Evolutionary conservation across 2,797 vertebrate species (phyloP).

Genomic region (Centroberyx gerrardi): DNA sequence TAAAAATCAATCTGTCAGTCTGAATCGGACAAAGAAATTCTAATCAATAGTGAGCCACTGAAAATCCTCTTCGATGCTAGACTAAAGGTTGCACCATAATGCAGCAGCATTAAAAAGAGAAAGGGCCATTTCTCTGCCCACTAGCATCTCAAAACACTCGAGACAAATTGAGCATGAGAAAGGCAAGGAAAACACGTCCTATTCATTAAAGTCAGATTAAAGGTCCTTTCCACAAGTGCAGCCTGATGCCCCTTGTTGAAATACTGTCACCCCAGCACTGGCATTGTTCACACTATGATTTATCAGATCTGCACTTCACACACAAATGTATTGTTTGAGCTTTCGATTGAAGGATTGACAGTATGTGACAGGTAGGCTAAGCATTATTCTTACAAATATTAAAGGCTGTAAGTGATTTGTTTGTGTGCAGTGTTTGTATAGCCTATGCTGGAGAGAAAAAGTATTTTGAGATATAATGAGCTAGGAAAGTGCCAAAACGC

Average conservation of each 20-base stretch:
- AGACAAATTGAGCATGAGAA: slow-evolving; percentile 36
- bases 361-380: background rate
- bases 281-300: slow-evolving; percentile 13
- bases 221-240: background rate
- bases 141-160: slow-evolving; percentile 30
- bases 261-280: background rate
- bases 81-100: slow-evolving; percentile 42
- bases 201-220: slow-evolving; percentile 31
- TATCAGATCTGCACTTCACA: background rate
- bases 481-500: too few species aligned
- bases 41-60: slow-evolving; percentile 44
- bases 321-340: background rate
- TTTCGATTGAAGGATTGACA: background rate
- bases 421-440: too few species aligned
- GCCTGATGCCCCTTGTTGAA: slow-evolving; percentile 13
- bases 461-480: too few species aligned
- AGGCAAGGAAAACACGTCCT: slow-evolving; percentile 7
- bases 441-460: background rate
- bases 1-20: slow-evolving; percentile 57
- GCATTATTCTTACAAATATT: background rate
- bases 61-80: slow-evolving; percentile 21
- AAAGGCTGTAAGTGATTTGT: background rate
- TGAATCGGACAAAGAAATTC: slow-evolving; percentile 41
- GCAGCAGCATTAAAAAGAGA: slow-evolving; percentile 36
- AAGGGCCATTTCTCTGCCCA: slow-evolving; percentile 44